A percentile compares a stretch with the other conserved stretches of the same genome.
Conservation (phyloP, 2,113 vertebrate species). For the Serinus canaria region DNA sequence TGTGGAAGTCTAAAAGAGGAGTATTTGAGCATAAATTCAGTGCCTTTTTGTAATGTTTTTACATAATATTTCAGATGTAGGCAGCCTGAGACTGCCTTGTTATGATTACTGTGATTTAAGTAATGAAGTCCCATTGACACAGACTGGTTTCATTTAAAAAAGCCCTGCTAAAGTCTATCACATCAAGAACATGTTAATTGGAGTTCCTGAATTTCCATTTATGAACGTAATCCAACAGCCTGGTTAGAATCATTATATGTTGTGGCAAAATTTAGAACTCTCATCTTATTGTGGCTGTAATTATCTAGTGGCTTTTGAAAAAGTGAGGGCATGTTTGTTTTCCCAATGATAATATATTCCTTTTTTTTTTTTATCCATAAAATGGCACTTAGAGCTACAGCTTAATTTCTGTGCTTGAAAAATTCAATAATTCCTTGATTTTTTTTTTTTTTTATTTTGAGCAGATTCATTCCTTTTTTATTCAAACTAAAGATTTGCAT, state of each 20-base stretch:
- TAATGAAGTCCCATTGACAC: conserved; percentile 5
- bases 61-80: not conserved
- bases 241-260: not conserved
- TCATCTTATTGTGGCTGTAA: not conserved
- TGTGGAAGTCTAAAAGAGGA: not conserved
- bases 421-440: not conserved
- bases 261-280: not conserved
- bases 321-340: not conserved
- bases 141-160: not conserved
- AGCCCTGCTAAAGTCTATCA: not conserved
- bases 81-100: not conserved
- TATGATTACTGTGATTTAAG: not conserved
- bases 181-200: conserved; percentile 10
- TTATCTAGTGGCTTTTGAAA: conserved; percentile 14
- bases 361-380: not conserved
- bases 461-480: not conserved
- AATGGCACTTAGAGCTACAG: not conserved
- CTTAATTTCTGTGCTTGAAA: not conserved
- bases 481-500: not conserved
- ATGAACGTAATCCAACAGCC: not conserved
- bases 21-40: not conserved
- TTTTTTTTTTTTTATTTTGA: not conserved
- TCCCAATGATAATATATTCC: not conserved
- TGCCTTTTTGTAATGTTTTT: not conserved
- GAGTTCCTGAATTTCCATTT: conserved; percentile 20